phyloP scores from a whole-genome alignment of 2,113 vertebrate species.

The Solenodon paradoxus region DNA sequence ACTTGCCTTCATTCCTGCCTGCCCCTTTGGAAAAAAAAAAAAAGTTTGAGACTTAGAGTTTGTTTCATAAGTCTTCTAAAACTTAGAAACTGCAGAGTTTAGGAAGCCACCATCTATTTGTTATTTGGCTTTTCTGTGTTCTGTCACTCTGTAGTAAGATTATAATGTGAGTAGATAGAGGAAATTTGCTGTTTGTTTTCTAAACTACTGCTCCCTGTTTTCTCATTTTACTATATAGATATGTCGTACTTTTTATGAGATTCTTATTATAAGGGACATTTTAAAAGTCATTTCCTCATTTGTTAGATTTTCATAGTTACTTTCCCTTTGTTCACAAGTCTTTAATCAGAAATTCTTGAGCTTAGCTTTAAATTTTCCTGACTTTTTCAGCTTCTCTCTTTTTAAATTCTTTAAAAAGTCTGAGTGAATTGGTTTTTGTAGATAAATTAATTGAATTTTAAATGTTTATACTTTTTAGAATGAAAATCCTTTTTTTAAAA shows the following conservation, averaged over 20 bases:
- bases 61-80: not conserved
- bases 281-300: not conserved
- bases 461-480: constrained; percentile 38
- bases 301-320: not conserved
- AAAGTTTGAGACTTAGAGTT: not conserved
- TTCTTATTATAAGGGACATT: not conserved
- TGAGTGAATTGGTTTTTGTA: not conserved
- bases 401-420: constrained; percentile 35
- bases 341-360: not conserved
- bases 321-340: constrained; percentile 20
- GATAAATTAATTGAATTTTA: constrained; percentile 23
- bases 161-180: not conserved
- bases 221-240: not conserved
- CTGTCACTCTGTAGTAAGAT: not conserved
- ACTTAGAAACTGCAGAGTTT: not conserved
- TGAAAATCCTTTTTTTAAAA: constrained; percentile 17
- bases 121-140: not conserved
- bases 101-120: not conserved
- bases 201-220: not conserved
- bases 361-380: constrained; percentile 30
- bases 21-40: too few relatives aligned
- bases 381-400: not conserved
- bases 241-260: not conserved
- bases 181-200: constrained; percentile 12
- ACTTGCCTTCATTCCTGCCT: too few relatives aligned